Evolutionary conservation across 2,888 invertebrate genomes (phyloP), one percentile per base, ranked within the genome.

Genomic region (Cataglyphis livida): DNA sequence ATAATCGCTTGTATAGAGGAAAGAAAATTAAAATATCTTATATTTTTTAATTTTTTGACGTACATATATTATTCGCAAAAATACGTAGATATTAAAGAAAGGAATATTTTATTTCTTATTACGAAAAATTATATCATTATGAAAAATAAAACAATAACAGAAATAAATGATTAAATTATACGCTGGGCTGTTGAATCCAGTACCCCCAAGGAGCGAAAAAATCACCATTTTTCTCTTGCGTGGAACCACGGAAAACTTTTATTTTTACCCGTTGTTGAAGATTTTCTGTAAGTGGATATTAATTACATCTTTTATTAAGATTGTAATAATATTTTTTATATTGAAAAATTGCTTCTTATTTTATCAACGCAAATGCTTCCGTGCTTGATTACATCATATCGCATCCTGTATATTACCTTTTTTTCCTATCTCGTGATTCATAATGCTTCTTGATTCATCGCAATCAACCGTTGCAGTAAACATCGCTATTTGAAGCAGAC

Each of bases 231-330:
- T 89, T 87, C 85, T 93, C 91, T 65, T 91, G 87, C 48, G 85
- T 91, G 25, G 90, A 92, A n/a, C 93, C 93, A n/a, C 94, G 92
- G 85, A 94, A 94, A 6, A 94, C 94, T 84, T 93, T 94, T 54
- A 94, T 93, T 85, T 90, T 93, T 6, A 94, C 93, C 10, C 94
- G 92, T 10, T 93, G 92, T 10, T 93, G 91, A 28, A 91, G 64
- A 21, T 92, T 91, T 9, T 90, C 83, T 90, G 71, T 75, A 73
- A 88, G 86, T 48, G 75, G 79, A 71, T 9, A 76, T 15, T 6
- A 76, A 76, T 2, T 48, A 12, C 44, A 41, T 32, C 32, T 0
- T 35, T 51, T 32, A 51, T 32, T 6, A 7, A 15, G 21, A 68
- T 0, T 28, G 1, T 10, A 1, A n/a, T 35, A 44, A 44, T 54